phyloP scores from a whole-genome alignment of 2,888 invertebrate species.

The Lasioglossum villosulum region DNA sequence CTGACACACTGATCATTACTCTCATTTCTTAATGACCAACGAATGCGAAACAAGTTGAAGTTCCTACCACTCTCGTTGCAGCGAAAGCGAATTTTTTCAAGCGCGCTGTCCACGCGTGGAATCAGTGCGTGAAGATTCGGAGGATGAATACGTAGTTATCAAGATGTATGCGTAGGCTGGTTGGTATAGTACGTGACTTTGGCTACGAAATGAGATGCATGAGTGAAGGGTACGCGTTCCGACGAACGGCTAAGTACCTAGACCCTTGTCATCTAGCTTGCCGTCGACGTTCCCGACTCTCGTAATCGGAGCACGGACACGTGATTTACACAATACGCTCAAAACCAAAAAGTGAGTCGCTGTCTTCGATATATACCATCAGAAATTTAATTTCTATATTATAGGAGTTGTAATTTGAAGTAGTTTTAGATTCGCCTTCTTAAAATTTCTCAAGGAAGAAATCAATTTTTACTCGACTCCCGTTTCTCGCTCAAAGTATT shows the following conservation, averaged over 20 bases:
- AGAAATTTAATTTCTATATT: no score
- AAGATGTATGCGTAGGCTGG: conserved; percentile 16
- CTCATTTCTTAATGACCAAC: conserved; percentile 16
- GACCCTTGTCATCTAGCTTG: conserved; percentile 4
- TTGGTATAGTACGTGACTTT: conserved; percentile 28
- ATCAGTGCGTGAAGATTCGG: conserved; percentile 29
- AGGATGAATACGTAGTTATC: conserved; percentile 14
- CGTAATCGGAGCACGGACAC: background rate
- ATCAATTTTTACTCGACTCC: no score
- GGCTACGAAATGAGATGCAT: conserved; percentile 30
- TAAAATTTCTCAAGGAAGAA: no score
- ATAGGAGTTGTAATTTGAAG: no score
- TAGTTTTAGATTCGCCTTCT: no score
- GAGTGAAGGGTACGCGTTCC: conserved; percentile 5
- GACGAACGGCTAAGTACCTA: conserved; percentile 8
- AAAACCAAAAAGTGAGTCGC: no score
- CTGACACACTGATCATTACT: conserved; percentile 14
- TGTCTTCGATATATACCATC: background rate
- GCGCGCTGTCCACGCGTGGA: background rate
- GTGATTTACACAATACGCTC: no score
- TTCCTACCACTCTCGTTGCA: background rate
- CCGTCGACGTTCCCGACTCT: background rate
- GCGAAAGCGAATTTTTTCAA: conserved; percentile 27
- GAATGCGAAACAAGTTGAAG: conserved; percentile 2
- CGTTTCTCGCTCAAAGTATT: no score